Evolutionary conservation across 2,888 invertebrate species (phyloP).

Genomic region (Hypolimnas misippus): DNA sequence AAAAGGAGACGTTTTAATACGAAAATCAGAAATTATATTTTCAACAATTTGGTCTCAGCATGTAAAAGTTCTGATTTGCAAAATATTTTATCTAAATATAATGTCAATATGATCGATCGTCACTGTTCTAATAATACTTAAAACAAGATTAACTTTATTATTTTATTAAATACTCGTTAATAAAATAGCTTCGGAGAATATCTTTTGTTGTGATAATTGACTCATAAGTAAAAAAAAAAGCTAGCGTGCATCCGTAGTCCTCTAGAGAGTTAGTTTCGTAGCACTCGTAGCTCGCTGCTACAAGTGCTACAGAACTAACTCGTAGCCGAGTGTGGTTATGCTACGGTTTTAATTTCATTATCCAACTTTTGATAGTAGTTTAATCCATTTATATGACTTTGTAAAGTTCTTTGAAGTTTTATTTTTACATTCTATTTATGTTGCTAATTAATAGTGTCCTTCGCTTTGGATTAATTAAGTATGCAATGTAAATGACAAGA

Average conservation of each 20-base stretch:
- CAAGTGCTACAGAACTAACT: constrained; percentile 26
- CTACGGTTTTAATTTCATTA: constrained; percentile 39
- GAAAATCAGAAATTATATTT: no score
- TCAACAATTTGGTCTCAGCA: no score
- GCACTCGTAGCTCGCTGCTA: constrained; percentile 19
- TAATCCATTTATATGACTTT: constrained; percentile 31
- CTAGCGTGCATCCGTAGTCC: constrained; percentile 1
- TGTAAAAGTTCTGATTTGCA: no score
- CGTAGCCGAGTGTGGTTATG: constrained; percentile 22
- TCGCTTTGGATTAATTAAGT: neutral
- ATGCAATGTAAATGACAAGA: neutral
- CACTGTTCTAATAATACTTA: no score
- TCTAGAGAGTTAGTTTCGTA: constrained; percentile 17
- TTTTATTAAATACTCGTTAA: no score
- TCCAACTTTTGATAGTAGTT: constrained; percentile 28
- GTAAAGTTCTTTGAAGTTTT: constrained; percentile 18
- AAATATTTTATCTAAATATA: no score
- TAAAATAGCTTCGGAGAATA: no score
- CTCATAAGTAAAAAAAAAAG: constrained; percentile 8
- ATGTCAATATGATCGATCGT: no score
- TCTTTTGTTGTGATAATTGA: neutral
- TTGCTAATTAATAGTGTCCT: neutral
- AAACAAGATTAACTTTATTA: no score
- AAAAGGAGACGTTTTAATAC: no score
- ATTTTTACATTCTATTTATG: neutral